phyloP scores from a whole-genome alignment of 1,140 invertebrate species.

The Papilio polytes region DNA sequence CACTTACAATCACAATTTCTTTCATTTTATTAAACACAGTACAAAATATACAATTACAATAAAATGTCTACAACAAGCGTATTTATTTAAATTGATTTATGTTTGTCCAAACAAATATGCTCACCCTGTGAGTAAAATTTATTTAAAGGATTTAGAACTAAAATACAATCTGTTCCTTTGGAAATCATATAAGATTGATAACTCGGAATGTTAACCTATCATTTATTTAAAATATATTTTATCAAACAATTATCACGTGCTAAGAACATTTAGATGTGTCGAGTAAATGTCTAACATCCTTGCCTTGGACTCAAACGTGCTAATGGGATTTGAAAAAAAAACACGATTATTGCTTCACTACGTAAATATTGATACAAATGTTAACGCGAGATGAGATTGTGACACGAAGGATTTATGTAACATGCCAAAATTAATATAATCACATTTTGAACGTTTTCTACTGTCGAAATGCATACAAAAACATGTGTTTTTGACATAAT shows the following conservation, averaged over 20 bases:
- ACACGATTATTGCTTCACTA: neutral
- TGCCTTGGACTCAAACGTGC: neutral
- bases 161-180: neutral
- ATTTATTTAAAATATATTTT: neutral
- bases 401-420: neutral
- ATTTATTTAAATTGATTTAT: no score
- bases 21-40: no score
- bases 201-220: neutral
- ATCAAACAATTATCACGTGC: neutral
- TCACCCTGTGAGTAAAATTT: no score
- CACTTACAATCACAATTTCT: neutral
- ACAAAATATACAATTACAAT: no score
- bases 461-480: no score
- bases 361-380: neutral
- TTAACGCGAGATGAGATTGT: neutral
- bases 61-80: no score
- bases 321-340: constrained; percentile 1
- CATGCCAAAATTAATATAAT: no score
- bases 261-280: neutral
- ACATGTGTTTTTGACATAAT: no score
- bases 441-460: no score
- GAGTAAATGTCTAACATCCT: neutral
- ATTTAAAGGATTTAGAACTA: no score
- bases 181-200: neutral
- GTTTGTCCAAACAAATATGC: no score